Conservation (phyloP, 1,140 invertebrate species). For the Drosophila tristis region DNA sequence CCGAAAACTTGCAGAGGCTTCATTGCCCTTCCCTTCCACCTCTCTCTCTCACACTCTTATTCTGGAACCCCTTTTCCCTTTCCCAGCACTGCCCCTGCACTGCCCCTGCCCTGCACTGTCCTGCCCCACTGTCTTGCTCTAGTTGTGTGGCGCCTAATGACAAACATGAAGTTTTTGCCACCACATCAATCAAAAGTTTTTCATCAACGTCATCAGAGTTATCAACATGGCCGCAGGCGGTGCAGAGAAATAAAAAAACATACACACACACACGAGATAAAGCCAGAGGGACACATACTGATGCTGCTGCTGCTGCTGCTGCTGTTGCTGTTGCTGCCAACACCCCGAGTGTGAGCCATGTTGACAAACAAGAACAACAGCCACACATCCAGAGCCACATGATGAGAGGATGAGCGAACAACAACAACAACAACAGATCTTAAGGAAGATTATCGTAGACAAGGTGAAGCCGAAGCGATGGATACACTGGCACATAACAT, state of each 20-base stretch:
- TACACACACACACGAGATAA: slow-evolving; percentile 26
- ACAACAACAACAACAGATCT: slow-evolving; percentile 15
- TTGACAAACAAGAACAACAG: slow-evolving; percentile 60
- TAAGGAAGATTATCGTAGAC: neutral
- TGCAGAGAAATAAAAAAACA: slow-evolving; percentile 51
- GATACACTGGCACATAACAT: too few species aligned
- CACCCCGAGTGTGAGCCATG: slow-evolving; percentile 41
- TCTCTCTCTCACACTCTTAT: neutral
- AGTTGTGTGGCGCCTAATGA: slow-evolving; percentile 62
- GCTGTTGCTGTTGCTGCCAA: slow-evolving; percentile 46
- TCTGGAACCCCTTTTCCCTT: slow-evolving; percentile 32
- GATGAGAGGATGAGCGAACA: slow-evolving; percentile 13
- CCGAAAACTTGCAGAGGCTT: slow-evolving; percentile 38
- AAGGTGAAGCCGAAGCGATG: too few species aligned
- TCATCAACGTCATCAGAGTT: slow-evolving; percentile 83
- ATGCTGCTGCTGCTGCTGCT: slow-evolving; percentile 15
- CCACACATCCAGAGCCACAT: neutral
- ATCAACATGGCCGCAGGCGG: slow-evolving; percentile 74
- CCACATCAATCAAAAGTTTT: slow-evolving; percentile 83
- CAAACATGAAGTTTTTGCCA: slow-evolving; percentile 80
- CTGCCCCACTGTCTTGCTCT: neutral
- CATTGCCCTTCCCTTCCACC: neutral
- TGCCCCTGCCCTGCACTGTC: neutral
- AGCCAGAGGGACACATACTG: neutral
- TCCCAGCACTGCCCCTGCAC: neutral